phyloP scores from a whole-genome alignment of 2,113 vertebrate species.

The Oenanthe melanoleuca region DNA sequence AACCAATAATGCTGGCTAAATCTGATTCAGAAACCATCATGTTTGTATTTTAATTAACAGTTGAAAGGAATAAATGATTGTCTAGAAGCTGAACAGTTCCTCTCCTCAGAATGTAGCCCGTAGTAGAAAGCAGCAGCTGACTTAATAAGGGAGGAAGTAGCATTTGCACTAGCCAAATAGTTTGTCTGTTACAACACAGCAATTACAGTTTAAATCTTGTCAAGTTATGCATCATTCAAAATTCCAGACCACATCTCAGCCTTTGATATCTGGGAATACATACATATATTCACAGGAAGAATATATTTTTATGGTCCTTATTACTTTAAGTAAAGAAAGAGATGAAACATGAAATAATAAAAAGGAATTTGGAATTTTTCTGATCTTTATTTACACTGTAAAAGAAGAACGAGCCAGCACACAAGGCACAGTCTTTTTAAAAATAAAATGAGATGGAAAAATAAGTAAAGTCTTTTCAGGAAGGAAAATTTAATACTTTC shows the following conservation, averaged over 20 bases:
- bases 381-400: neutral
- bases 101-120: neutral
- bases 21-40: neutral
- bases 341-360: neutral
- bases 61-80: neutral
- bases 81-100: neutral
- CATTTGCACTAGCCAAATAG: neutral
- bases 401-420: neutral
- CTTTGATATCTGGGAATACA: neutral
- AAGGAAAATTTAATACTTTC: neutral
- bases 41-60: slow-evolving; percentile 23
- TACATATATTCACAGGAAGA: neutral
- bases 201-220: neutral
- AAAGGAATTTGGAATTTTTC: neutral
- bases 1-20: slow-evolving; percentile 16
- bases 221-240: neutral
- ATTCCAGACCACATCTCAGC: neutral
- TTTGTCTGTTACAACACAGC: neutral
- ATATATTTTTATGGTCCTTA: neutral
- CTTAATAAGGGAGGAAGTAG: slow-evolving; percentile 20
- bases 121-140: neutral
- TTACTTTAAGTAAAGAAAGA: neutral
- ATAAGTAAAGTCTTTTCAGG: neutral
- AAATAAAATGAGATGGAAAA: neutral
- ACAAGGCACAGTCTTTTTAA: neutral